Conservation (phyloP, 2,113 vertebrate species). For the Galemys pyrenaicus region DNA sequence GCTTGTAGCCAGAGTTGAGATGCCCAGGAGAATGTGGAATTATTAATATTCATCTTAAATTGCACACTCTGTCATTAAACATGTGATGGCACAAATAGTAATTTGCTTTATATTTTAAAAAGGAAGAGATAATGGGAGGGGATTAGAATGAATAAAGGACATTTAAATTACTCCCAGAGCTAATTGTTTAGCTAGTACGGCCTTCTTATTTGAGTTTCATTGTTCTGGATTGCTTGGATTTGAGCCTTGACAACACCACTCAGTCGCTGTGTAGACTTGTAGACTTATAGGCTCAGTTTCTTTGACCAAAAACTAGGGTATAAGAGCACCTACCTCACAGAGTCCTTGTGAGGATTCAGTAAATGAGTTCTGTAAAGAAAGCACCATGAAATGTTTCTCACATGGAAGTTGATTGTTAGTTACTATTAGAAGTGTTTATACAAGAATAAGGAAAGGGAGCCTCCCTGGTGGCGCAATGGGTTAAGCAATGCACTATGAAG, state of each 20-base stretch:
- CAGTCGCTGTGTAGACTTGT: background rate
- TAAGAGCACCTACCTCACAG: background rate
- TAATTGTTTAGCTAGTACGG: background rate
- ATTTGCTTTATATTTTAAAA: constrained; percentile 45
- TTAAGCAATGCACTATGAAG: too few relatives aligned
- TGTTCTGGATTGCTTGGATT: background rate
- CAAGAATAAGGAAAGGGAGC: constrained; percentile 21
- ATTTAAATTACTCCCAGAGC: background rate
- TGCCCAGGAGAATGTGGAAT: background rate
- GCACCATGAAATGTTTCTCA: background rate
- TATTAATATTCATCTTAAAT: constrained; percentile 13
- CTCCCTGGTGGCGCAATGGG: too few relatives aligned
- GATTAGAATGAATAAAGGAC: background rate
- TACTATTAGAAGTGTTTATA: background rate
- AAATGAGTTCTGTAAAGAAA: background rate
- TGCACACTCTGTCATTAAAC: constrained; percentile 19
- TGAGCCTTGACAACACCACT: background rate
- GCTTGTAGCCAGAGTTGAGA: background rate
- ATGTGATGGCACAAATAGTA: background rate
- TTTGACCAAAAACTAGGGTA: background rate
- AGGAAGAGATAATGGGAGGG: background rate
- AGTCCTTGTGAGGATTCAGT: background rate
- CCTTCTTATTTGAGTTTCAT: background rate
- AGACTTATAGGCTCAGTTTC: background rate
- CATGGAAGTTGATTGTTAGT: background rate